Conservation (phyloP, 1,140 invertebrate genomes). For the Bombus balteatus region DNA sequence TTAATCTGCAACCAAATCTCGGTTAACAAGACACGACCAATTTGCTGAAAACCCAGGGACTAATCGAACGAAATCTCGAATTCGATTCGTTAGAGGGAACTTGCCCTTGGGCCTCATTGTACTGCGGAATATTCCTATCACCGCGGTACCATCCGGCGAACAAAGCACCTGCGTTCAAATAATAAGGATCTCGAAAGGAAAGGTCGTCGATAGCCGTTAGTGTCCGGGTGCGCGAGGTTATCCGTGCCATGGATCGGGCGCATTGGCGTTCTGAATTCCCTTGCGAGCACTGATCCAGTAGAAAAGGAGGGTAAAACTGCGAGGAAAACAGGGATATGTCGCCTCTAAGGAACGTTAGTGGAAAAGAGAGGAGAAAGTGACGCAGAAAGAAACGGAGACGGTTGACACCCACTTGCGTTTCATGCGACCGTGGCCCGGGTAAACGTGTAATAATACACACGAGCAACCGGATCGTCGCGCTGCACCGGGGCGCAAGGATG, state of each 20-base stretch:
- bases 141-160: slow-evolving; percentile 45
- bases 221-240: slow-evolving; percentile 75
- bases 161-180: slow-evolving; percentile 62
- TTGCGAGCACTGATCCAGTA: slow-evolving; percentile 48
- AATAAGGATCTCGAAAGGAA: slow-evolving; percentile 63
- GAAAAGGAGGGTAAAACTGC: slow-evolving; percentile 43
- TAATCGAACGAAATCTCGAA: slow-evolving; percentile 13
- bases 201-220: slow-evolving; percentile 55
- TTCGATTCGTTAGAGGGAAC: slow-evolving; percentile 33
- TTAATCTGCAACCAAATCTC: slow-evolving; percentile 21
- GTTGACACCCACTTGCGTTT: slow-evolving; percentile 60
- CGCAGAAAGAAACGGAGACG: slow-evolving; percentile 2
- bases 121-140: slow-evolving; percentile 15
- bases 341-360: neutral
- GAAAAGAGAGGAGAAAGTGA: neutral
- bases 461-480: slow-evolving; percentile 48
- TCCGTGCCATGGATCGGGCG: slow-evolving; percentile 67
- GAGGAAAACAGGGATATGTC: slow-evolving; percentile 21
- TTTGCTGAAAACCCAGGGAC: slow-evolving; percentile 15
- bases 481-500: slow-evolving; percentile 31
- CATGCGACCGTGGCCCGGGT: slow-evolving; percentile 58
- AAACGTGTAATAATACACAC: slow-evolving; percentile 42
- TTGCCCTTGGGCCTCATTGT: slow-evolving; percentile 26
- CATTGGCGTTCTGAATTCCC: slow-evolving; percentile 71
- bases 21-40: slow-evolving; percentile 15